Conservation (phyloP, 1,140 invertebrate genomes). For the Micrasema minimum region DNA sequence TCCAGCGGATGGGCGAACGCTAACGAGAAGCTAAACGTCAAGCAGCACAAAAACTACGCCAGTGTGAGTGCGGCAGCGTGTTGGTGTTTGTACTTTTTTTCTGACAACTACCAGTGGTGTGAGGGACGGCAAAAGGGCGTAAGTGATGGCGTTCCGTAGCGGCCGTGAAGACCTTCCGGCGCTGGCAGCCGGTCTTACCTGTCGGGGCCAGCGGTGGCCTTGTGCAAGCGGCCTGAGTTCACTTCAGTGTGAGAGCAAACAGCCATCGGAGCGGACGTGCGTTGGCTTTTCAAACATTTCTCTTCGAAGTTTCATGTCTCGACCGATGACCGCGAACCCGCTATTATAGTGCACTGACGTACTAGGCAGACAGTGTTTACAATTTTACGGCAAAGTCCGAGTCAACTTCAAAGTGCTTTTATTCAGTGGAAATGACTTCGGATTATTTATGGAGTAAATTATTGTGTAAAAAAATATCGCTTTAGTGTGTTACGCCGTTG, state of each 20-base stretch:
- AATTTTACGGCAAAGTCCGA: background rate
- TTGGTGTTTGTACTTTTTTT: constrained; percentile 29
- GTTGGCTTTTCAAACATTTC: constrained; percentile 14
- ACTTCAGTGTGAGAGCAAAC: constrained; percentile 42
- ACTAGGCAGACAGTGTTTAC: constrained; percentile 27
- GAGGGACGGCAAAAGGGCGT: constrained; percentile 25
- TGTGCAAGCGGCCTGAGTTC: constrained; percentile 39
- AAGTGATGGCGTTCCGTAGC: constrained; percentile 18
- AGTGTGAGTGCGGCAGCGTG: constrained; percentile 36
- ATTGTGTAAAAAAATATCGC: too few species aligned
- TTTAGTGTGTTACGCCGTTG: constrained; percentile 12
- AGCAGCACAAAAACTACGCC: constrained; percentile 47
- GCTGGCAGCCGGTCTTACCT: constrained; percentile 33
- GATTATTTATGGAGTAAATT: constrained; percentile 12
- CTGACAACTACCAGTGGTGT: constrained; percentile 35
- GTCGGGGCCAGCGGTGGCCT: constrained; percentile 48
- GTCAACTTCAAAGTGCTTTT: constrained; percentile 6
- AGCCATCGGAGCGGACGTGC: constrained; percentile 28
- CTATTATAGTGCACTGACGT: constrained; percentile 15
- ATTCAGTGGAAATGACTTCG: constrained; percentile 6
- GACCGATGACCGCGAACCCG: constrained; percentile 40
- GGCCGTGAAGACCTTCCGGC: constrained; percentile 14
- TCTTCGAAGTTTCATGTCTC: constrained; percentile 19
- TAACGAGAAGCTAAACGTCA: constrained; percentile 54
- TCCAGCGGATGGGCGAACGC: constrained; percentile 46